Base-by-base conservation (phyloP, 2,888 invertebrate species). In the Oscheius sp. region DNA sequence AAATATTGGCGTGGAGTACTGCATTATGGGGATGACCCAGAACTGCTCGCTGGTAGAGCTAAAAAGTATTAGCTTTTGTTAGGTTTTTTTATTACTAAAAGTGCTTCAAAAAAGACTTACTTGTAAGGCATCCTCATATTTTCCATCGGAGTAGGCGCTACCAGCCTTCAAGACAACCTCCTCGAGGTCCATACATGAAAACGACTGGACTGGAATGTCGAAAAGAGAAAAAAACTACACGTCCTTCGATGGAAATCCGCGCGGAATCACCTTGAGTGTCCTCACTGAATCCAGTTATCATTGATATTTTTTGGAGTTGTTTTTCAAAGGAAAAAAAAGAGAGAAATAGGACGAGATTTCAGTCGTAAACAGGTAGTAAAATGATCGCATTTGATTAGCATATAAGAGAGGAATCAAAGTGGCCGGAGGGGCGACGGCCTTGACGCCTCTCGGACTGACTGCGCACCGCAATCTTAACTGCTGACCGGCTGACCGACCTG, bases 91-190 rank as follows among this genome's bases (percentile, higher is more conserved):
- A 37, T 37, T 37, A n/a, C n/a, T n/a, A n/a, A n/a, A n/a, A n/a
- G n/a, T n/a, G n/a, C n/a, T n/a, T n/a, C n/a, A n/a, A n/a, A n/a
- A n/a, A n/a, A n/a, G 8, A 6, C 55, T 10, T 15, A 64, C 64
- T 50, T 48, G 50, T 2, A 65, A 31, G 37, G 65, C 65, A 25
- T 65, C 65, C 17, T 65, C 53, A 42, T 71, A 76, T 4, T 69
- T 64, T 0, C 76, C 76, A 68, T 76, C 76, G 3, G 74, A 71
- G 55, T 76, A 76, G 31, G 76, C 76, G 0, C 68, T 72, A 8
- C 76, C 71, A 45, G 58, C 67, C 23, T 37, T 45, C n/a, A 31
- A 17, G 15, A 67, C 57, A 31, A 58, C 46, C 27, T 67, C 58
- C 29, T 67, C 67, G 42, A 67, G 53, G 31, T 61, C 45, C 55